Base-by-base conservation (phyloP, 1,140 invertebrate genomes). In the Cherax quadricarinatus region DNA sequence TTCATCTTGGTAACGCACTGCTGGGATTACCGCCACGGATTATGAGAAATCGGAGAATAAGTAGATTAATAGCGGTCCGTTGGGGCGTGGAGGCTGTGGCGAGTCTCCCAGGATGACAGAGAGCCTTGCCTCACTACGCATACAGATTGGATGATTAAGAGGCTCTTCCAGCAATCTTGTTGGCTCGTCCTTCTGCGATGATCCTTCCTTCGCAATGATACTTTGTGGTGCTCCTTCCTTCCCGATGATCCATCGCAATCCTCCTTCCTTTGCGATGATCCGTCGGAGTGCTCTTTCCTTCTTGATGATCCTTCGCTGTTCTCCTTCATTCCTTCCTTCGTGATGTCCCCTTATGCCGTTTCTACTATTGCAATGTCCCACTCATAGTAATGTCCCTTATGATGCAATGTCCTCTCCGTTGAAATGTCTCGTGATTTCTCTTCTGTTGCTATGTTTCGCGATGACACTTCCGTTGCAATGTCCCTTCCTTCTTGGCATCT, bases 61-160 rank as follows among this genome's bases (percentile, higher is more conserved):
- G 80, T 88, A 79, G 86, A 88, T 88, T 88, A 88, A 88, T 88
- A 88, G 57, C 73, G 86, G 78, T 80, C 49, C 57, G 86, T 88
- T 78, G 78, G 51, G 85, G 18, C 30, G 30, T 24, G 18, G 75
- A 57, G 73, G 70, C 86, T 88, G 73, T 79, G 24, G 51, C 41
- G 49, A 62, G 80, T 79, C 51, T 57, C 48, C 21, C n/a, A 51
- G 12, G 51, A 80, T 75, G 80, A 75, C 57, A 30, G 80, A 16
- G 86, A 88, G 86, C 48, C 51, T 9, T 16, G 57, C 24, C 53
- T 16, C 48, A 60, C 41, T 49, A 88, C 86, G 86, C 86, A 88
- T 88, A 88, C 78, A 88, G 86, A 88, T 78, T 57, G 86, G 53
- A 75, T 88, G 73, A 88, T 88, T 88, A 88, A 80, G 86, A 30